phyloP scores from a whole-genome alignment of 53 echinoderm and acorn worm genomes.

The Luidia sarsii region DNA sequence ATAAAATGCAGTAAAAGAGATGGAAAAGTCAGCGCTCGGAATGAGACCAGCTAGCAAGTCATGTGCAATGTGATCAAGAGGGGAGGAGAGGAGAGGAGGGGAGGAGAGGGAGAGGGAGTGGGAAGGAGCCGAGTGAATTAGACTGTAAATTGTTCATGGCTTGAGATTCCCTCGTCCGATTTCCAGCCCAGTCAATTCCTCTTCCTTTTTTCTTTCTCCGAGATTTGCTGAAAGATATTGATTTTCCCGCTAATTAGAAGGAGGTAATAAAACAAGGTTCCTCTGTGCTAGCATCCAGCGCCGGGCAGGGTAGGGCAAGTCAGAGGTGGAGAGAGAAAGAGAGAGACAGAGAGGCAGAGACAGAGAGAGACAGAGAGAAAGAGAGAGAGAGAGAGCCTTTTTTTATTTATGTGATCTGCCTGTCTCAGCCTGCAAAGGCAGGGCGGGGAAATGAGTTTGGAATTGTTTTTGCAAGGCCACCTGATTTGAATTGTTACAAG shows the following conservation, averaged over 20 bases:
- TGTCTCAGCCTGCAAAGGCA: background rate
- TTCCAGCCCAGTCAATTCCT: slow-evolving; percentile 6
- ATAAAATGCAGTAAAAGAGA: slow-evolving; percentile 51
- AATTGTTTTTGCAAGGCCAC: slow-evolving; percentile 44
- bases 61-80: slow-evolving; percentile 48
- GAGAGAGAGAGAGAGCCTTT: no score
- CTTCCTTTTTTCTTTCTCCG: slow-evolving; percentile 39
- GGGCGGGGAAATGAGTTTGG: slow-evolving; percentile 31
- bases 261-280: slow-evolving; percentile 79
- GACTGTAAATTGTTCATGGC: slow-evolving; percentile 55
- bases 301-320: background rate
- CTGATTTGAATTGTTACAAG: slow-evolving; percentile 16
- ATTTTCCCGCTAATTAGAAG: slow-evolving; percentile 97
- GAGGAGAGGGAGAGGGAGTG: background rate
- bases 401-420: no score
- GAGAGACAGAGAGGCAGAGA: no score
- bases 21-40: slow-evolving; percentile 42
- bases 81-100: slow-evolving; percentile 12
- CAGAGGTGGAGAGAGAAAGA: no score
- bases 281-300: background rate
- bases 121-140: slow-evolving; percentile 47
- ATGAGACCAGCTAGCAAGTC: slow-evolving; percentile 44
- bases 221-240: slow-evolving; percentile 99
- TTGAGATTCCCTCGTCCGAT: slow-evolving; percentile 40
- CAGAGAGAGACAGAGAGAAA: no score